Evolutionary conservation across 2,113 vertebrate genomes (phyloP).

Genomic region (Chroicocephalus ridibundus): DNA sequence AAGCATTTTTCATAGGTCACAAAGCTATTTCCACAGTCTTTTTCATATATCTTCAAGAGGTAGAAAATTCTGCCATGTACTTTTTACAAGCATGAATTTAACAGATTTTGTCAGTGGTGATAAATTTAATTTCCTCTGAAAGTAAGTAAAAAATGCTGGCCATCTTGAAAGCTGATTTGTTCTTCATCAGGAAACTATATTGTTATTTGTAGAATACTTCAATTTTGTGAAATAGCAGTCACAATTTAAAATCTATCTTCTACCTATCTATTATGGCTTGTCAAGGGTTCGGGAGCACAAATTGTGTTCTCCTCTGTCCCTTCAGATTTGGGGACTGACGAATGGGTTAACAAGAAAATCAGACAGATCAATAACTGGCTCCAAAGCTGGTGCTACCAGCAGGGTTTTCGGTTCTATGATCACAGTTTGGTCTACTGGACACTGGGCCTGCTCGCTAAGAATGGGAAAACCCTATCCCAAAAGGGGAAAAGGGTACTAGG

Average conservation of each 20-base stretch:
- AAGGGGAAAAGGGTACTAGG: too few relatives aligned
- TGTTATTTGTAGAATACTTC: not conserved
- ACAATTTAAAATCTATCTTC: not conserved
- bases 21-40: not conserved
- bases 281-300: too few relatives aligned
- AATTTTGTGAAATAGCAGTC: not conserved
- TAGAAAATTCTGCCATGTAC: not conserved
- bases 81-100: not conserved
- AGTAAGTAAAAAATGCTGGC: not conserved
- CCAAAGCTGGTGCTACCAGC: too few relatives aligned
- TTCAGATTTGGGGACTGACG: too few relatives aligned
- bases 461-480: too few relatives aligned
- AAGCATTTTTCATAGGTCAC: not conserved
- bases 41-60: not conserved
- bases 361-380: too few relatives aligned
- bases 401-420: too few relatives aligned
- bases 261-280: not conserved
- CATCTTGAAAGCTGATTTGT: not conserved
- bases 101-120: not conserved
- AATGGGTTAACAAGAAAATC: too few relatives aligned
- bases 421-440: too few relatives aligned
- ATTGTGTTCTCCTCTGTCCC: too few relatives aligned
- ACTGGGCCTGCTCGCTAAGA: too few relatives aligned
- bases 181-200: not conserved
- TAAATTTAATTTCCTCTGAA: not conserved